A percentile compares a stretch with the other conserved stretches of the same genome.
Evolutionary conservation across 2,113 vertebrate species (phyloP).

Genomic region (Corvus cornix): DNA sequence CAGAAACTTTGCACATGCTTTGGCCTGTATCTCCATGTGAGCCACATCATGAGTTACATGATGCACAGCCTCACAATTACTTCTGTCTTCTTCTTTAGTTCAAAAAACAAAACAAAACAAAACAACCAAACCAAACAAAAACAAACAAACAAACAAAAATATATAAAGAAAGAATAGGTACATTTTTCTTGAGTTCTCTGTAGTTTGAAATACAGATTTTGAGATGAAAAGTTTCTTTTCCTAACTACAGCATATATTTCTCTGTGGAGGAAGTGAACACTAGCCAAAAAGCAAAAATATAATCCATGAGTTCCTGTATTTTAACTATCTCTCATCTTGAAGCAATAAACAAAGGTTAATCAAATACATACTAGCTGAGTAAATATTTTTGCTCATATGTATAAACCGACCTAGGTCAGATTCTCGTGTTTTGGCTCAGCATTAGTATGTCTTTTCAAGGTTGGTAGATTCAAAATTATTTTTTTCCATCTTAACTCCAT

Average conservation of each 20-base stretch:
- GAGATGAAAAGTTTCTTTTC: not conserved
- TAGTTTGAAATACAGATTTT: not conserved
- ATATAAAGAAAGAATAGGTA: not conserved
- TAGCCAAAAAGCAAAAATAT: slow-evolving; percentile 43
- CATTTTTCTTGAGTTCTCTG: not conserved
- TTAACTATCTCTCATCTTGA: slow-evolving; percentile 58
- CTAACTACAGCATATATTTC: not conserved
- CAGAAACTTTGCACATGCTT: not conserved
- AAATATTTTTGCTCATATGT: slow-evolving; percentile 40
- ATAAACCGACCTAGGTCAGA: slow-evolving; percentile 38
- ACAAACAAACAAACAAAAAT: not conserved
- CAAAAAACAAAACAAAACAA: not conserved
- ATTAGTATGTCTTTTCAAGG: not conserved
- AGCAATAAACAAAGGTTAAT: slow-evolving; percentile 63
- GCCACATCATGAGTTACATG: not conserved
- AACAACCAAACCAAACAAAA: no score
- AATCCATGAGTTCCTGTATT: slow-evolving; percentile 33
- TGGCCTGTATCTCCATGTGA: not conserved
- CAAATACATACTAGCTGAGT: slow-evolving; percentile 55
- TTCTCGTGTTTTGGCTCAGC: slow-evolving; percentile 6
- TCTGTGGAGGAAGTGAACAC: slow-evolving; percentile 28
- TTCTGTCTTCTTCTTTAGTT: not conserved
- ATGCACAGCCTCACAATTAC: not conserved
- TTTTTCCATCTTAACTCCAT: slow-evolving; percentile 48
- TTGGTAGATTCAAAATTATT: not conserved